phyloP scores from a whole-genome alignment of 2,888 invertebrate genomes.

The Dilophus febrilis region DNA sequence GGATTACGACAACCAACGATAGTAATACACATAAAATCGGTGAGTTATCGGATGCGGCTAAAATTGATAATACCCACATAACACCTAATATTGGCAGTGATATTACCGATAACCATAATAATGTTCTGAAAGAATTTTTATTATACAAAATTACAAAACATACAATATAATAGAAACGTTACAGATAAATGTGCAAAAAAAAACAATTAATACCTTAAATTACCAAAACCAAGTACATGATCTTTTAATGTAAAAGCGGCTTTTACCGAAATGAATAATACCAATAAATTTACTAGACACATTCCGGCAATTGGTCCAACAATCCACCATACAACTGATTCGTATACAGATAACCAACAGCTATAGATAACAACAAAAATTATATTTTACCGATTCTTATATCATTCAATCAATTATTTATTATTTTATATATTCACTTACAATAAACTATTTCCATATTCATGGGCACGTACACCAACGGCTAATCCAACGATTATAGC shows the following conservation, averaged over 20 bases:
- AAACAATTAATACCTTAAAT: slow-evolving; percentile 38
- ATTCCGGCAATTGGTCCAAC: slow-evolving; percentile 76
- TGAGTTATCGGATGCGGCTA: slow-evolving; percentile 57
- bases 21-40: slow-evolving; percentile 59
- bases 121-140: slow-evolving; percentile 45
- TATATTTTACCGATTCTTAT: neutral
- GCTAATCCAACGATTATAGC: slow-evolving; percentile 81
- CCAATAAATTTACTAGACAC: slow-evolving; percentile 59
- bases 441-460: slow-evolving; percentile 89
- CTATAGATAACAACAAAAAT: too few species aligned
- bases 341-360: slow-evolving; percentile 92
- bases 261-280: slow-evolving; percentile 68
- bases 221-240: slow-evolving; percentile 74
- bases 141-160: too few species aligned
- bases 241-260: slow-evolving; percentile 85
- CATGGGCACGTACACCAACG: slow-evolving; percentile 82
- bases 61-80: slow-evolving; percentile 71
- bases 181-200: neutral
- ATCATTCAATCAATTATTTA: too few species aligned
- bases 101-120: slow-evolving; percentile 74
- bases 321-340: slow-evolving; percentile 88
- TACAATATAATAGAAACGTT: neutral
- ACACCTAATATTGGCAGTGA: slow-evolving; percentile 69
- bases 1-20: slow-evolving; percentile 56
- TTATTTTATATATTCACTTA: slow-evolving; percentile 35